Evolutionary conservation across 2,888 invertebrate genomes (phyloP).

Genomic region (Tineola bisselliella): DNA sequence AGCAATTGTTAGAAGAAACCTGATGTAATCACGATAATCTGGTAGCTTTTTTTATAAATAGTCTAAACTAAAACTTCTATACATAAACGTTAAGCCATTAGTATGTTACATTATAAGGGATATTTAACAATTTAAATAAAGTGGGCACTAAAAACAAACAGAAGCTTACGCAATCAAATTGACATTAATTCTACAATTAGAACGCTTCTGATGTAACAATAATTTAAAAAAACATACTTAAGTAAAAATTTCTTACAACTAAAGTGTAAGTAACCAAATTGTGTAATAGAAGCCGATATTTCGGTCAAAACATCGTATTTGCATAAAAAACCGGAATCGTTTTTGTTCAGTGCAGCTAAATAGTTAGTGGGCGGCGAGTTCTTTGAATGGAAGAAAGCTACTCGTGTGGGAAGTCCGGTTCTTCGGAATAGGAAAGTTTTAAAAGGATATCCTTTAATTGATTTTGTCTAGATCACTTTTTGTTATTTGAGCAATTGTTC

Average conservation of each 20-base stretch:
- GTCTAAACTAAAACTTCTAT: too few species aligned
- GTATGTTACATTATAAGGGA: too few species aligned
- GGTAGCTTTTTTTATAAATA: too few species aligned
- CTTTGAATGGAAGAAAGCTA: conserved; percentile 58
- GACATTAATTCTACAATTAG: not conserved
- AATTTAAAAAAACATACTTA: not conserved
- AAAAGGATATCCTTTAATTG: conserved; percentile 6
- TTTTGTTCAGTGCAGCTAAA: not conserved
- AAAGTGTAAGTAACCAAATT: too few species aligned
- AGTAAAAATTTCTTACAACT: not conserved
- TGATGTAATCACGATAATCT: too few species aligned
- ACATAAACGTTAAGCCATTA: too few species aligned
- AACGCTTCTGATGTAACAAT: not conserved
- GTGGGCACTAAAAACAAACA: too few species aligned
- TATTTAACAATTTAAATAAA: too few species aligned
- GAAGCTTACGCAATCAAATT: not conserved
- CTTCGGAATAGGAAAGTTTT: conserved; percentile 10
- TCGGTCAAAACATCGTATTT: conserved; percentile 2
- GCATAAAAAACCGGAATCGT: conserved; percentile 7
- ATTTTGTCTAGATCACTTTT: not conserved
- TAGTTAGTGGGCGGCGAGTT: conserved; percentile 40
- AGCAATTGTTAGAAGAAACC: too few species aligned
- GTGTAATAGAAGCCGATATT: not conserved
- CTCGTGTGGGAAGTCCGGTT: conserved; percentile 22
- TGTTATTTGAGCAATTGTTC: too few species aligned